These are phyloP conservation scores for Metacarcinus magister DNA, from an alignment of 2,888 invertebrate species.

Conservation along the genomic window DNA sequence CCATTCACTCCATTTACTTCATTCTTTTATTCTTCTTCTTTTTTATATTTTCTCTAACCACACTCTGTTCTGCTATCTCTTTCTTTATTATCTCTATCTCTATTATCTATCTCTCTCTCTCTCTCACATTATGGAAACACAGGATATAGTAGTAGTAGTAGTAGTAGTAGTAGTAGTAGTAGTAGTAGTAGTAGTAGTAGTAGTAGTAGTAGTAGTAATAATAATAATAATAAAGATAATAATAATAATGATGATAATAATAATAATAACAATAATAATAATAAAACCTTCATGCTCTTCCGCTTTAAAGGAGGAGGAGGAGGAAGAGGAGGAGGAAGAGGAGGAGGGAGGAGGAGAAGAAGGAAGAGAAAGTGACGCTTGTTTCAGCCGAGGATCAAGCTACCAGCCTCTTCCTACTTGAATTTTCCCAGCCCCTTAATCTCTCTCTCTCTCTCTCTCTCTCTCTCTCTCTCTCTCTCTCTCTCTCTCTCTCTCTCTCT, in stretches of 20 bases:
- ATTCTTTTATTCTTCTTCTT: background rate
- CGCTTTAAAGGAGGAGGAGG: too few species aligned
- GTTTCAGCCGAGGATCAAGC: background rate
- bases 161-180: too few species aligned
- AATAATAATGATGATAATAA: too few species aligned
- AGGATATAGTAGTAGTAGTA: too few species aligned
- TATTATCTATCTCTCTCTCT: constrained; percentile 50
- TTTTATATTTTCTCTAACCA: background rate
- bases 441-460: background rate
- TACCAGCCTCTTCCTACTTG: constrained; percentile 2
- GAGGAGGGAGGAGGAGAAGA: constrained; percentile 17
- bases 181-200: too few species aligned
- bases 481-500: constrained; percentile 43
- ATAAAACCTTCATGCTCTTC: too few species aligned
- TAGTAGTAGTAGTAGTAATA: too few species aligned
- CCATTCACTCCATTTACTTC: background rate
- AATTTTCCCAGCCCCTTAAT: constrained; percentile 32
- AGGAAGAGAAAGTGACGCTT: constrained; percentile 4
- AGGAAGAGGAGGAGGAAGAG: too few species aligned
- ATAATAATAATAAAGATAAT: too few species aligned
- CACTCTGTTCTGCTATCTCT: background rate
- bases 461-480: constrained; percentile 11
- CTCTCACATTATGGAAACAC: background rate
- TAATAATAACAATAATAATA: too few species aligned
- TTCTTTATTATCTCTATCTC: constrained; percentile 52